Base-by-base conservation (phyloP, 2,797 vertebrate genomes). In the Crenuchus spilurus region DNA sequence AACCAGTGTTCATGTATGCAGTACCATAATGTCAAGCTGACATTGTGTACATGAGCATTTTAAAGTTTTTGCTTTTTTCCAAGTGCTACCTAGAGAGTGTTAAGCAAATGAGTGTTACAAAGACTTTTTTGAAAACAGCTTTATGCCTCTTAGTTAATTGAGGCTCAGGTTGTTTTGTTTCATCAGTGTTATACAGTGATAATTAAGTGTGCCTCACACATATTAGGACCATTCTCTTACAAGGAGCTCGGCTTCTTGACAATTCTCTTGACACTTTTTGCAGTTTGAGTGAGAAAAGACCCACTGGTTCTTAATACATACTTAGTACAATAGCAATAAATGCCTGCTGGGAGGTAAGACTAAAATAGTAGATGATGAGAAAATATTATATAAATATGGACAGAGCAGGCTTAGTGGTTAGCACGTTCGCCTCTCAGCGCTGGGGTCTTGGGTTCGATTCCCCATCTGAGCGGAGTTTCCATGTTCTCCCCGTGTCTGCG, bases 171-270 rank as follows among this genome's bases (percentile, higher is more conserved):
- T 26, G n/a, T 58, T 72, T 46, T 77, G 33, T 66, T 69, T 49
- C 46, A 57, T 66, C 61, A 39, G 64, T 48, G 65, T 52, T 61
- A 57, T 67, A 39, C 14, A 77, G 42, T 51, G 69, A 72, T 66
- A 71, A 77, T 72, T 48, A 72, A 64, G 62, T 46, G 48, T 46
- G 37, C 46, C 70, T 39, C 42, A 65, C 42, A 48, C 62, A 65
- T 65, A 65, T 65, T 48, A 65, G 16, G 41, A 39, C 26, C 60
- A 41, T 85, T 26, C 44, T 46, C 26, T 33, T 33, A 28, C 10
- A 46, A 48, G 28, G 41, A 31, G 62, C 44, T 48, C 41, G 8
- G 26, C 42, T 65, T 20, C 42, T 10, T 65, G 62, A 65, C 62
- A 48, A 65, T 48, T 48, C 60, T 65, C 62, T 6, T 33, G 28